phyloP scores from a whole-genome alignment of 2,113 vertebrate species.

The Callospermophilus lateralis region DNA sequence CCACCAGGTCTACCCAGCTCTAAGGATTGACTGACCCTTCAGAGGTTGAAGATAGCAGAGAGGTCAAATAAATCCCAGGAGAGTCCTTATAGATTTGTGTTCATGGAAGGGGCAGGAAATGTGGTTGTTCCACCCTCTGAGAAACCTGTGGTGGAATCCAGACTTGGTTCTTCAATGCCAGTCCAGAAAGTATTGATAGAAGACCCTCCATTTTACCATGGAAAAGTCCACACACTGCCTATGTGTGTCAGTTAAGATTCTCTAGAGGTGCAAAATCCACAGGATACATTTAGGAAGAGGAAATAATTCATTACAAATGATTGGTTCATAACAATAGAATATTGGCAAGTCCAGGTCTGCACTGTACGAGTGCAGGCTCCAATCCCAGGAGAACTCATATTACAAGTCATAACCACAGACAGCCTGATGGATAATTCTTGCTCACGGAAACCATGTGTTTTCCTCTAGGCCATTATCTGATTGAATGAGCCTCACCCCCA shows the following conservation, averaged over 20 bases:
- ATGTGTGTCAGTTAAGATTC: no score
- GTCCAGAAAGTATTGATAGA: fast-evolving
- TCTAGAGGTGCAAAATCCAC: background rate
- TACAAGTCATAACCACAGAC: no score
- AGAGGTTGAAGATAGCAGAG: fast-evolving
- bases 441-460: background rate
- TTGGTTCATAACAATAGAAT: background rate
- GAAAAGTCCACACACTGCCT: background rate
- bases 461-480: background rate
- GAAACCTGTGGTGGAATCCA: background rate
- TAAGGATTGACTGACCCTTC: background rate
- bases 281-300: background rate
- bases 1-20: fast-evolving
- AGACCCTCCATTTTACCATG: no score
- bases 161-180: background rate
- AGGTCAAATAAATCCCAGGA: background rate
- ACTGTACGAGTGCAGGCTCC: fast-evolving
- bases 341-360: background rate
- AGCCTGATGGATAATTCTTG: background rate
- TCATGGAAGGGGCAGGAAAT: background rate
- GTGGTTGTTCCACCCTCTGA: background rate
- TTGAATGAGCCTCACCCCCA: background rate
- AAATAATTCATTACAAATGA: background rate
- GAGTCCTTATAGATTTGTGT: background rate
- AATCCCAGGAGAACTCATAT: background rate